Conservation (phyloP, 2,888 invertebrate species). For the Drosophila affinis region DNA sequence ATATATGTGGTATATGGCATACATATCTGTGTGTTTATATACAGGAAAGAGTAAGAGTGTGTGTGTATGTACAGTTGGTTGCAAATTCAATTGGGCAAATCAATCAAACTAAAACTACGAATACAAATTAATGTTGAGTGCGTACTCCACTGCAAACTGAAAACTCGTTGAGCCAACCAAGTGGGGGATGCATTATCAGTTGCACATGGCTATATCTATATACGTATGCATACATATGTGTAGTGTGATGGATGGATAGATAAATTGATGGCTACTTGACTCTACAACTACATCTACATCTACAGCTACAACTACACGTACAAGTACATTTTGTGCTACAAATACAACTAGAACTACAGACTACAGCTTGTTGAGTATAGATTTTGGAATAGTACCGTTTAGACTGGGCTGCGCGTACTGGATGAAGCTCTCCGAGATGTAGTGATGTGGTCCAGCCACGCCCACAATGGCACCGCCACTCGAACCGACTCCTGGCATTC, state of each 20-base stretch:
- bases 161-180: conserved; percentile 53
- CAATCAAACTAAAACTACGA: conserved; percentile 61
- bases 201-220: not conserved
- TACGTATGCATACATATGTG: not conserved
- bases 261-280: conserved; percentile 38
- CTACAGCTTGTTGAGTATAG: conserved; percentile 83
- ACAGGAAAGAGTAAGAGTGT: conserved; percentile 50
- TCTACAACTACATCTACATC: conserved; percentile 28
- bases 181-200: conserved; percentile 29
- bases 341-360: conserved; percentile 32
- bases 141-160: conserved; percentile 44
- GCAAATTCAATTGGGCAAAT: conserved; percentile 50
- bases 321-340: conserved; percentile 10
- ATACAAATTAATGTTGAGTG: conserved; percentile 59
- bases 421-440: conserved; percentile 84
- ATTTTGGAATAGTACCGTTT: conserved; percentile 84
- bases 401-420: conserved; percentile 84
- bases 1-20: not conserved
- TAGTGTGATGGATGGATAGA: conserved; percentile 30
- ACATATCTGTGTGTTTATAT: conserved; percentile 8
- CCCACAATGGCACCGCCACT: conserved; percentile 59
- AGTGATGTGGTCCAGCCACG: conserved; percentile 81
- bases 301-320: conserved; percentile 7
- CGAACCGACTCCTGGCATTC: conserved; percentile 29
- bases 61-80: conserved; percentile 61